These are phyloP conservation scores for Colinus virginianus DNA, from an alignment of 2,113 vertebrate genomes.

Conservation along the genomic window DNA sequence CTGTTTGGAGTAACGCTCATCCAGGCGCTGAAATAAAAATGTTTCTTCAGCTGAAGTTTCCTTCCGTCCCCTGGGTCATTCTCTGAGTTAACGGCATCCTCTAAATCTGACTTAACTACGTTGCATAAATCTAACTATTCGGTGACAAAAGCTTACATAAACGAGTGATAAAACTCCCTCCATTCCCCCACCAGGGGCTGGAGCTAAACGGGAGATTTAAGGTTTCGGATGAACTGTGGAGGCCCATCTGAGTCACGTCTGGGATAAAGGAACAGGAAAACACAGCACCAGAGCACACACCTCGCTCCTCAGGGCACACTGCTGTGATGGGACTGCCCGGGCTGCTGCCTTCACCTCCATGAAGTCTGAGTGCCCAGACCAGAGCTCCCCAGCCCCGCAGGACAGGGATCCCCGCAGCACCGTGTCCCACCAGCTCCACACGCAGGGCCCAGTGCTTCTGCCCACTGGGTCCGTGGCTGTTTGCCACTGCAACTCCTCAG, in stretches of 20 bases:
- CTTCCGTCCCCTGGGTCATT: constrained; percentile 40
- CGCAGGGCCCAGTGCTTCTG: neutral
- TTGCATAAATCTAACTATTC: constrained; percentile 39
- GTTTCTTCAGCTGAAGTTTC: constrained; percentile 30
- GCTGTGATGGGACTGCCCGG: too few relatives aligned
- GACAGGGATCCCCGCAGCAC: too few relatives aligned
- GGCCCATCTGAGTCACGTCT: constrained; percentile 18
- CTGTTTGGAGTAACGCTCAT: constrained; percentile 57
- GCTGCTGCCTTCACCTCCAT: neutral
- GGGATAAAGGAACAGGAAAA: neutral
- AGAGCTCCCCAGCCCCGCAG: too few relatives aligned
- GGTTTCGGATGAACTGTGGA: constrained; percentile 11
- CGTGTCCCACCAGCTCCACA: accelerated
- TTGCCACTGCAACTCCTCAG: accelerated
- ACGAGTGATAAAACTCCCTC: neutral
- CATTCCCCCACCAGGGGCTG: neutral
- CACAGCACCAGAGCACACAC: neutral
- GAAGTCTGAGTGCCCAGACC: accelerated
- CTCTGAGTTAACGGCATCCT: neutral
- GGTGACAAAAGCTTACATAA: constrained; percentile 64
- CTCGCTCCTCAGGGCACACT: neutral
- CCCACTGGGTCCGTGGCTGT: accelerated
- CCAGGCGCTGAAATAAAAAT: constrained; percentile 65
- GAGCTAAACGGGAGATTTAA: constrained; percentile 39
- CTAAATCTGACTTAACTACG: constrained; percentile 50